Base-by-base conservation (phyloP, 2,888 invertebrate genomes). In the Drosophila quinaria region DNA sequence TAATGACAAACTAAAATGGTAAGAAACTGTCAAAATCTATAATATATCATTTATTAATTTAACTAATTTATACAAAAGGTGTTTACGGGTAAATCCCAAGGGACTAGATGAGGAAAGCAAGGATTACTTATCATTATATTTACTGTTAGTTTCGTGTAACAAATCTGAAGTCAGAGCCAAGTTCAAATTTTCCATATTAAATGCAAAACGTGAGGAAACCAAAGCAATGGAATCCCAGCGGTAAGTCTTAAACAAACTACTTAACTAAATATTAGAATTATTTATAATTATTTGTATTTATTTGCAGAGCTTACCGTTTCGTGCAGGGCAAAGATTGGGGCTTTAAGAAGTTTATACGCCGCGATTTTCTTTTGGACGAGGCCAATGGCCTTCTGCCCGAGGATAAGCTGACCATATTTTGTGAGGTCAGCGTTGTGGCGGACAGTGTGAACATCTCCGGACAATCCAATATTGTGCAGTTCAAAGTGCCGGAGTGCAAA, bases 271-370 rank as follows among this genome's bases (percentile, higher is more conserved):
- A 41, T 49, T 54, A 13, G 5, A 1, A 25, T 25, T 25, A 25
- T 25, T 25, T 25, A 25, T 29, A 50, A 13, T 9, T n/a, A n/a
- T n/a, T n/a, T n/a, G n/a, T 3, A 49, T 31, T 58, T 13, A 51
- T 17, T 46, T 6, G 41, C 63, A 93, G 99, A 93, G 99, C 99
- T 78, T 99, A 99, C 94, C 96, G 99, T 94, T 99, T 99, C 94
- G 99, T 99, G 74, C 99, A 99, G 94, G 99, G 99, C 89, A 99
- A 99, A 94, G 99, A 99, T 94, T 99, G 99, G 99, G 99, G 99
- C 69, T 99, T 99, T 94, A 99, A 99, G 94, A 99, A 99, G 93
- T 99, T 99, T 93, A 99, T 99, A 82, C 95, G 99, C 91, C 95
- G 99, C 94, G 99, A 99, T 94, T 99, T 99, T 94, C 95, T 99